phyloP scores from a whole-genome alignment of 2,888 invertebrate species.

The Pandemis heparana region DNA sequence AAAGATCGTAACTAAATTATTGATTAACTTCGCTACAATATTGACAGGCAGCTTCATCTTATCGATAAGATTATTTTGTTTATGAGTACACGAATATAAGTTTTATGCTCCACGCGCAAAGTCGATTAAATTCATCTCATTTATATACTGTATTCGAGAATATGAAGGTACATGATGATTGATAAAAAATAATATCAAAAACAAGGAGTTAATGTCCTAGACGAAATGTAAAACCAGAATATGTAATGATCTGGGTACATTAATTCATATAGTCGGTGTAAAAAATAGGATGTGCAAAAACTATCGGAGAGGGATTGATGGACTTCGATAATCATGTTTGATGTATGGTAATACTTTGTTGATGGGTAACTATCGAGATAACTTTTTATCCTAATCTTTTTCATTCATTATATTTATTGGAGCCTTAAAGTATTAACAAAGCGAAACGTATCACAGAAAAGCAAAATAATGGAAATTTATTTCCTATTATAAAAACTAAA shows the following conservation, averaged over 20 bases:
- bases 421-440: not conserved
- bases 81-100: not conserved
- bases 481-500: too few species aligned
- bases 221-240: slow-evolving; percentile 34
- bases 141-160: not conserved
- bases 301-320: slow-evolving; percentile 7
- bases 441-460: too few species aligned
- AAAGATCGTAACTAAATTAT: slow-evolving; percentile 44
- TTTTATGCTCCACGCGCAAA: not conserved
- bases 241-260: slow-evolving; percentile 21
- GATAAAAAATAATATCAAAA: slow-evolving; percentile 43
- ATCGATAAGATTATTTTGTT: slow-evolving; percentile 8
- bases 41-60: slow-evolving; percentile 49
- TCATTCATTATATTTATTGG: not conserved
- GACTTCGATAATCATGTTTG: slow-evolving; percentile 27
- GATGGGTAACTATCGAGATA: not conserved
- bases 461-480: too few species aligned
- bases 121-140: not conserved
- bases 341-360: slow-evolving; percentile 18
- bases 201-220: slow-evolving; percentile 45
- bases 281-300: slow-evolving; percentile 24
- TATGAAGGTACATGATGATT: too few species aligned
- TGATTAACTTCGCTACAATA: slow-evolving; percentile 45
- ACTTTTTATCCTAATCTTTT: not conserved
- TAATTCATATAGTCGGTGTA: slow-evolving; percentile 14